Base-by-base conservation (phyloP, 2,113 vertebrate species). In the Myrmecophaga tridactyla region DNA sequence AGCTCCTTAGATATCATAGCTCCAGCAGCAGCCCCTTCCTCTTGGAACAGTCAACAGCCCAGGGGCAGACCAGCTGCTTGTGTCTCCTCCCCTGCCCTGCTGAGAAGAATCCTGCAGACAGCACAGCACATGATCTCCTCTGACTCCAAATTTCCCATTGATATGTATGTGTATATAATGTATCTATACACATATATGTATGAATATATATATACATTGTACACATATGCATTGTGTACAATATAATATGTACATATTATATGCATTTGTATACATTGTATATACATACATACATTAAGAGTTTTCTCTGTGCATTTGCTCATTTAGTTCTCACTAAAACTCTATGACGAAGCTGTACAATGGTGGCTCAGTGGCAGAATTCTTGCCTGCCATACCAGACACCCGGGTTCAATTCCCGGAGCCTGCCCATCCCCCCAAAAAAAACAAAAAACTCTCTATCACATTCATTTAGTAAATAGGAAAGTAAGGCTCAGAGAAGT, bases 401-500 rank as follows among this genome's bases (percentile, higher is more conserved):
- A n/a, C n/a, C n/a, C n/a, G n/a, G n/a, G n/a, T n/a, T n/a, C n/a
- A n/a, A n/a, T n/a, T n/a, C n/a, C n/a, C n/a, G n/a, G n/a, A n/a
- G n/a, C n/a, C n/a, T n/a, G n/a, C n/a, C n/a, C n/a, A n/a, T n/a
- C n/a, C n/a, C n/a, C n/a, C n/a, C n/a, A n/a, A n/a, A n/a, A n/a
- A n/a, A n/a, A n/a, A n/a, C n/a, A n/a, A n/a, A n/a, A n/a, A n/a
- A n/a, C n/a, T n/a, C n/a, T n/a, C n/a, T n/a, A 39, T 31, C 20
- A 10, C 17, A n/a, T 4, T n/a, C 14, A 78, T 63, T 65, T 12
- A 39, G 41, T 56, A 70, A 39, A 77, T 48, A 76, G 56, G 63
- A 88, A 48, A 88, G 53, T 34, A 67, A 91, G 29, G 46, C 89
- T 92, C 78, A 13, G 60, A 87, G 72, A 94, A 90, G 8, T 78